Percentiles rank a stretch among this genome's conserved stretches.
Evolutionary conservation across 2,797 vertebrate genomes (phyloP).

Genomic region (Anguilla obscura): DNA sequence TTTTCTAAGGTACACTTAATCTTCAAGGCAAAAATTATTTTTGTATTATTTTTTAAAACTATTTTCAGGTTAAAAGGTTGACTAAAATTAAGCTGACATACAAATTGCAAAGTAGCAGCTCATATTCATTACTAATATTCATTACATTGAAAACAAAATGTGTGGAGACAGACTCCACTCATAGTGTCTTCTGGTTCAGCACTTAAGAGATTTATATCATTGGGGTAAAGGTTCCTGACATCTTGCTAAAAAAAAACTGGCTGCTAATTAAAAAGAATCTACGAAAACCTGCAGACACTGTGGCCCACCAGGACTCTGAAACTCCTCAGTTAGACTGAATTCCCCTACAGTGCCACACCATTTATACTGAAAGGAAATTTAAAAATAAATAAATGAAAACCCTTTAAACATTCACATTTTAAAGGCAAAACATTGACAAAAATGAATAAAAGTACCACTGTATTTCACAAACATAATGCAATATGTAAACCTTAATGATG

Average conservation of each 20-base stretch:
- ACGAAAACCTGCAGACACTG: too few relatives aligned
- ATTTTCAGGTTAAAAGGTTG: background rate
- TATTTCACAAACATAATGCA: background rate
- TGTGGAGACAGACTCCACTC: too few relatives aligned
- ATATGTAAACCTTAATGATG: constrained; percentile 1
- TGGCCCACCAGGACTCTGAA: too few relatives aligned
- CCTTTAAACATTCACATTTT: background rate
- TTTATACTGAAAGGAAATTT: background rate
- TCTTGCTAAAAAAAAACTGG: too few relatives aligned
- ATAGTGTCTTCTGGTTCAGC: too few relatives aligned
- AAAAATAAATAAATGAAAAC: background rate
- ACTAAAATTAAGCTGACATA: background rate
- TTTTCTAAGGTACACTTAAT: background rate
- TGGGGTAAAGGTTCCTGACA: too few relatives aligned
- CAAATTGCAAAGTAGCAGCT: background rate
- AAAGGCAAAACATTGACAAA: background rate
- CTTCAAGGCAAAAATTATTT: background rate
- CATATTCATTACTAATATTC: background rate
- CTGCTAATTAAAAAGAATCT: too few relatives aligned
- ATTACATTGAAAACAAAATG: background rate
- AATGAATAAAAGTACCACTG: background rate
- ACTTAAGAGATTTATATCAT: too few relatives aligned
- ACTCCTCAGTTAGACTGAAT: background rate
- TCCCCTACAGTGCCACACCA: background rate
- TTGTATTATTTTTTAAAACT: background rate